Evolutionary conservation across 2,113 vertebrate genomes (phyloP).

Genomic region (Ramphastos sulfuratus): DNA sequence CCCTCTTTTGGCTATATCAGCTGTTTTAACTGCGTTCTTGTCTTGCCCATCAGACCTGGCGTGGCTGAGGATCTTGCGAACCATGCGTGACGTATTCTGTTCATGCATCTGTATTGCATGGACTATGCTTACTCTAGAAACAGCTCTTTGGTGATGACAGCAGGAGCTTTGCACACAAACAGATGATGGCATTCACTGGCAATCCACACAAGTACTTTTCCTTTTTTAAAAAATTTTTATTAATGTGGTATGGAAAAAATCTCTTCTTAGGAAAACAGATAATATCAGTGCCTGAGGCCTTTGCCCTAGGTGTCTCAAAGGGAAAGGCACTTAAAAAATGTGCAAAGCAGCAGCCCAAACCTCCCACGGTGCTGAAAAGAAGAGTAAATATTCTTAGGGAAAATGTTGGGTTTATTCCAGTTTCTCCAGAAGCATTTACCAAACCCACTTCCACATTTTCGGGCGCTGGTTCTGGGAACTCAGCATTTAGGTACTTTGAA

Average conservation of each 20-base stretch:
- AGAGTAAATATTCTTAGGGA: conserved; percentile 59
- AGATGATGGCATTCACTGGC: background rate
- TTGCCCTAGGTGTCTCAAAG: conserved; percentile 61
- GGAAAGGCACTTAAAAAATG: conserved; percentile 64
- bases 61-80: background rate
- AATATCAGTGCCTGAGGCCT: conserved; percentile 52
- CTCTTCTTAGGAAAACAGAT: conserved; percentile 47
- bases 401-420: conserved; percentile 27
- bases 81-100: background rate
- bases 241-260: conserved; percentile 38
- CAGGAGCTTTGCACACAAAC: background rate
- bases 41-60: background rate
- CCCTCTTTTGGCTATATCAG: background rate
- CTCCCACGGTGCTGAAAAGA: conserved; percentile 65
- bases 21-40: background rate
- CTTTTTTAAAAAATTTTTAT: background rate
- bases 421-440: conserved; percentile 47
- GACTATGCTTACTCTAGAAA: background rate
- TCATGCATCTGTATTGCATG: background rate
- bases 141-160: background rate
- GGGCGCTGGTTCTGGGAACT: conserved; percentile 36
- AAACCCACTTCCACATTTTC: conserved; percentile 69
- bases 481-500: conserved; percentile 58
- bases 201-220: background rate
- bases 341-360: conserved; percentile 60